Evolutionary conservation across 2,113 vertebrate species (phyloP).

Genomic region (Oryzias curvinotus): DNA sequence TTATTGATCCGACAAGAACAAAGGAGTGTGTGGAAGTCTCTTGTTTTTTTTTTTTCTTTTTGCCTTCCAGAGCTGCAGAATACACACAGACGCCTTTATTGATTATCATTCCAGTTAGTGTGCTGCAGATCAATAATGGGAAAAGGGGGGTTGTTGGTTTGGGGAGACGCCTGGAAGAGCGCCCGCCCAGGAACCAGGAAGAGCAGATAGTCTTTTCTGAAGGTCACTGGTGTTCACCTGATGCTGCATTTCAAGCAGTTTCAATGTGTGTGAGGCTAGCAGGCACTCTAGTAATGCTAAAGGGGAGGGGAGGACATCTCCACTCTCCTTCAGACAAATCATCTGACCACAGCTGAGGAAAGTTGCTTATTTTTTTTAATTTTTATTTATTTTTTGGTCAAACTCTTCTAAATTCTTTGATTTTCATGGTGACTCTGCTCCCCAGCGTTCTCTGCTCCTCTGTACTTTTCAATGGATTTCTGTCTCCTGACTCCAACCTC

Average conservation of each 20-base stretch:
- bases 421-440: slow-evolving; percentile 7
- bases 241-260: slow-evolving; percentile 29
- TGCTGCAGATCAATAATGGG: slow-evolving; percentile 59
- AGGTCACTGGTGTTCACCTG: slow-evolving; percentile 22
- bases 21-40: slow-evolving; percentile 3
- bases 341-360: slow-evolving; percentile 46
- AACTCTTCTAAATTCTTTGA: slow-evolving; percentile 15
- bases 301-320: slow-evolving; percentile 27
- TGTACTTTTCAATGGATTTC: background rate
- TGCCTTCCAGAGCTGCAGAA: slow-evolving; percentile 44
- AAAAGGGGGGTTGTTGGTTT: slow-evolving; percentile 22
- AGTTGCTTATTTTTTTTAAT: slow-evolving; percentile 27
- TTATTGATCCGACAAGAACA: slow-evolving; percentile 33
- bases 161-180: slow-evolving; percentile 20
- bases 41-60: slow-evolving; percentile 15
- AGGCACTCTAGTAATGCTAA: slow-evolving; percentile 44
- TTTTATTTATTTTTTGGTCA: slow-evolving; percentile 15
- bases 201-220: slow-evolving; percentile 4
- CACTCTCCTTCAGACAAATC: slow-evolving; percentile 59
- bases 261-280: slow-evolving; percentile 20
- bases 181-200: background rate
- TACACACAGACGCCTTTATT: slow-evolving; percentile 69
- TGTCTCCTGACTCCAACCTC: background rate
- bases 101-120: slow-evolving; percentile 67
- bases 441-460: no score